phyloP scores from a whole-genome alignment of 2,113 vertebrate genomes.

The Rhinolophus sinicus region DNA sequence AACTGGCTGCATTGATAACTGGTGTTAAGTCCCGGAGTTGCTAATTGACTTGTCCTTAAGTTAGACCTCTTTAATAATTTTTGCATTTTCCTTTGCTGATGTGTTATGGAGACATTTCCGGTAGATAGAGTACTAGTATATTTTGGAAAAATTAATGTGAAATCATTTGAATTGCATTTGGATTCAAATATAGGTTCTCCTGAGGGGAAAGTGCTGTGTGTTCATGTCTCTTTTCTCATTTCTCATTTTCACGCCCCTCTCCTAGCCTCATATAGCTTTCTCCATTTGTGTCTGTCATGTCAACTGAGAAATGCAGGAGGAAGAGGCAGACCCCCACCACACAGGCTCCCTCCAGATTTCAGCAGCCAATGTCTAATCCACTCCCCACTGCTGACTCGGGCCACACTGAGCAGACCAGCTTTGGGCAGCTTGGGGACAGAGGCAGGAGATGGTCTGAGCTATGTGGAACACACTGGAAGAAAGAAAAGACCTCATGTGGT shows the following conservation, averaged over 20 bases:
- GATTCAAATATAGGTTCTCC: background rate
- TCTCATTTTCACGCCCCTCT: background rate
- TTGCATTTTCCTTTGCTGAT: background rate
- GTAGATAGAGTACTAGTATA: background rate
- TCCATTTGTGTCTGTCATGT: background rate
- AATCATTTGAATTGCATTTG: background rate
- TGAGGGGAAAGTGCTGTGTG: background rate
- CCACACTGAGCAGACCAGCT: background rate
- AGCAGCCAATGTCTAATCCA: no score
- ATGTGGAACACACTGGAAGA: no score
- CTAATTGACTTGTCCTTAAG: constrained; percentile 47
- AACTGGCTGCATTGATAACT: background rate
- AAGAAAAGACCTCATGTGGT: background rate
- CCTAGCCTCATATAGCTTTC: background rate
- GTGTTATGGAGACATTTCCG: background rate
- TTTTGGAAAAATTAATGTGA: background rate
- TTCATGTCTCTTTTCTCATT: background rate
- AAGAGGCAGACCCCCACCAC: background rate
- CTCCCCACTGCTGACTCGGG: background rate
- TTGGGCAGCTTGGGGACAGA: background rate
- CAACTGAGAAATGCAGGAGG: background rate
- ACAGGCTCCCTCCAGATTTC: background rate
- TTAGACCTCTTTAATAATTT: constrained; percentile 58
- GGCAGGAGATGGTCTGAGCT: background rate
- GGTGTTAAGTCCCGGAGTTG: constrained; percentile 21